Base-by-base conservation (phyloP, 2,888 invertebrate species). In the Drosophila nr. perissopoda region DNA sequence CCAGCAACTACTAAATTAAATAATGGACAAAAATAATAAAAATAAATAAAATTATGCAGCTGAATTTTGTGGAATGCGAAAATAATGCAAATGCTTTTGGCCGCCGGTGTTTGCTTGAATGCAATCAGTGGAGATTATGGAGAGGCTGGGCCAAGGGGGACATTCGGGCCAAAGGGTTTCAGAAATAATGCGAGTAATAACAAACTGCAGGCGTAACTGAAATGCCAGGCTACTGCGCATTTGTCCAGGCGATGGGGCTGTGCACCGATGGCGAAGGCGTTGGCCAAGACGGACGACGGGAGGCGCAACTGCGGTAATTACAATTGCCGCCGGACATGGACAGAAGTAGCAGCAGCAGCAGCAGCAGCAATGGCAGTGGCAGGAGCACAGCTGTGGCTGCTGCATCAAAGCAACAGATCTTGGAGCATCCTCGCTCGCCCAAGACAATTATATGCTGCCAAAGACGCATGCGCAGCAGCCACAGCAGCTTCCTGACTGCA, bases 231-330 rank as follows among this genome's bases (percentile, higher is more conserved):
- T 87, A 87, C 87, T 87, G 87, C 89, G 79, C 88, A 88, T 86
- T 87, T 87, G 84, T 85, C 84, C 85, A 77, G 71, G 64, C 73
- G 60, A 61, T 71, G 66, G 62, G 73, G 74, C 67, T 54, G 53
- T 25, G 60, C 16, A 25, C 62, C 62, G 40, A 78, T 48, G 81
- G 82, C 76, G 87, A 84, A 87, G 84, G 89, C 84, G 87, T 85
- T 85, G 85, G 85, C 87, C 85, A 78, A 73, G 87, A 78, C 87
- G 83, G 68, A 86, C 87, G 79, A 89, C 85, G 83, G 89, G 86
- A 89, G 89, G 90, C 89, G 89, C 84, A 90, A 89, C 89, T 82
- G 89, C 83, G 80, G 87, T 91, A 91, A 91, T 91, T 91, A 91
- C 91, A 89, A 91, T 90, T 82, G 91, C 91, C 91, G 90, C 82